A percentile compares a stretch with the other conserved stretches of the same genome.
Conservation (phyloP, 35 echinoderm and acorn worm genomes). For the Stichopus chloronotus region DNA sequence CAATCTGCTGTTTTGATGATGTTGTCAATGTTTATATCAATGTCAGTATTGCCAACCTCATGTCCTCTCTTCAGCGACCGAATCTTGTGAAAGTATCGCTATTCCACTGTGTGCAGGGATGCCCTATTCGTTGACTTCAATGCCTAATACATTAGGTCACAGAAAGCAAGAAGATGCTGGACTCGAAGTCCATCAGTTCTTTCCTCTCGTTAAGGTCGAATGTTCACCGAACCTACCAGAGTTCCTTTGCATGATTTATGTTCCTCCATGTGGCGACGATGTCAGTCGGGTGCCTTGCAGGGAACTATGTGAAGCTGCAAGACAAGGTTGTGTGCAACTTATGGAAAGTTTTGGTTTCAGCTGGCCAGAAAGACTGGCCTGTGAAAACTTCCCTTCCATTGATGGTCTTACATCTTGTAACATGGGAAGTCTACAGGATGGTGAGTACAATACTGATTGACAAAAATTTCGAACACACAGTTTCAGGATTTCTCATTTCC, state of each 20-base stretch:
- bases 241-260: conserved; percentile 74
- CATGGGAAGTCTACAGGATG: no score
- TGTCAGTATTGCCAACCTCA: no score
- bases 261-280: conserved; percentile 39
- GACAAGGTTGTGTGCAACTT: background rate
- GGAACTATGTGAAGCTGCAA: conserved; percentile 19
- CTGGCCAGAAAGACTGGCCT: background rate
- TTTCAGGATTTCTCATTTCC: no score
- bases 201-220: conserved; percentile 60
- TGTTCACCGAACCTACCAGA: conserved; percentile 66
- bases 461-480: no score
- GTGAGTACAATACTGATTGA: no score
- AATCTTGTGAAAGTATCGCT: background rate
- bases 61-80: background rate
- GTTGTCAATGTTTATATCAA: no score
- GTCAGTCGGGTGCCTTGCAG: background rate
- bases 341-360: background rate
- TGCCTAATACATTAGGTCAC: background rate
- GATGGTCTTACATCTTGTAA: no score
- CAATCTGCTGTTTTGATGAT: no score
- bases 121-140: background rate
- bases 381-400: background rate
- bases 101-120: background rate
- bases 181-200: background rate
- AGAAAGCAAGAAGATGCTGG: background rate